Percentiles rank a stretch among this genome's conserved stretches.
Conservation (phyloP, 2,888 invertebrate species). For the Pomacea canaliculata region DNA sequence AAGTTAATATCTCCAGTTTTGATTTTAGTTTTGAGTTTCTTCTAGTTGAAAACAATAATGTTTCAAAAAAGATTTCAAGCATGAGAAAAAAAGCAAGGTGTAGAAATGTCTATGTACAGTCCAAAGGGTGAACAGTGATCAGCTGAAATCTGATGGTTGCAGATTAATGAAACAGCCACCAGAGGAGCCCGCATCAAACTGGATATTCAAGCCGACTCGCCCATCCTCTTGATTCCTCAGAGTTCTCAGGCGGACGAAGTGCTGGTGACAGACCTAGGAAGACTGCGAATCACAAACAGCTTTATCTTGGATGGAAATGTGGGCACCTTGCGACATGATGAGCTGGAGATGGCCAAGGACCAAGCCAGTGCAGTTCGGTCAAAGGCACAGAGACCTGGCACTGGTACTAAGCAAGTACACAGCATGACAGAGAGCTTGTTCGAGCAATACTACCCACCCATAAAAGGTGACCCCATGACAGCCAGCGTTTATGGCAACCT, state of each 20-base stretch:
- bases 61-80: too few species aligned
- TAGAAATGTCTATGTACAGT: too few species aligned
- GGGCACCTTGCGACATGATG: conserved; percentile 50
- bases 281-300: conserved; percentile 82
- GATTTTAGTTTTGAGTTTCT: too few species aligned
- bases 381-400: neutral
- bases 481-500: conserved; percentile 65
- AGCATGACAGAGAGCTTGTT: conserved; percentile 53
- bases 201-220: conserved; percentile 80
- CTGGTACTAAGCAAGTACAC: neutral
- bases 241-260: conserved; percentile 83
- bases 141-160: neutral
- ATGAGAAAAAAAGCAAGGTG: too few species aligned
- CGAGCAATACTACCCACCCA: conserved; percentile 44
- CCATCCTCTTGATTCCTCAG: conserved; percentile 88
- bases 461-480: conserved; percentile 56
- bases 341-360: neutral
- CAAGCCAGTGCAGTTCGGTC: neutral
- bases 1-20: too few species aligned
- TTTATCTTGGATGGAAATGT: conserved; percentile 74
- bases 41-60: too few species aligned
- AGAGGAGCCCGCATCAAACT: conserved; percentile 74
- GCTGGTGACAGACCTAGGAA: conserved; percentile 85
- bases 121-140: too few species aligned
- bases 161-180: conserved; percentile 64